A percentile compares a stretch with the other conserved stretches of the same genome.
Conservation (phyloP, 2,113 vertebrate species). For the Hydrolagus affinis region DNA sequence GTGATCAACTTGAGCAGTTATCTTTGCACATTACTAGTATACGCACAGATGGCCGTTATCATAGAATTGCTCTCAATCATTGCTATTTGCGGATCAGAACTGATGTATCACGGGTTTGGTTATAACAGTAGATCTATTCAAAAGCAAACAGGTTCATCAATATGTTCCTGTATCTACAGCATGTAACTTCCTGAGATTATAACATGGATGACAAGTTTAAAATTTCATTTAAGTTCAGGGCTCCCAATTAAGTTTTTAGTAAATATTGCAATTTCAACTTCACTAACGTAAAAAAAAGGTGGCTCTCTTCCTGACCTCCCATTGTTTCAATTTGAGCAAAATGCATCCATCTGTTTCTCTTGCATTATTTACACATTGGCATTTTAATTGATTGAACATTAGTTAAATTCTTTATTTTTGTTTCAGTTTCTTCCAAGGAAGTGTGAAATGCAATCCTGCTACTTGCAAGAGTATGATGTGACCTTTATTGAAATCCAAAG, state of each 20-base stretch:
- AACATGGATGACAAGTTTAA: background rate
- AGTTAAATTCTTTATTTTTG: background rate
- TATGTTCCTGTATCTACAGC: background rate
- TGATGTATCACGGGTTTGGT: background rate
- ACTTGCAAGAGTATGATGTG: too few species aligned
- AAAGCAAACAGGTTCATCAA: background rate
- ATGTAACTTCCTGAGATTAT: background rate
- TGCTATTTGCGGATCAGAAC: background rate
- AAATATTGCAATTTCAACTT: background rate
- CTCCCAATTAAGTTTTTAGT: background rate
- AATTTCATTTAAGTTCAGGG: background rate
- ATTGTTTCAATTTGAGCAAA: background rate
- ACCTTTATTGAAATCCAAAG: too few species aligned
- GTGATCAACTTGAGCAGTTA: background rate
- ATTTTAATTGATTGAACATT: background rate
- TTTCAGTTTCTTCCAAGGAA: background rate
- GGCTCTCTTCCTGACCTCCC: background rate
- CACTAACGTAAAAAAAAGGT: background rate
- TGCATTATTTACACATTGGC: constrained; percentile 1
- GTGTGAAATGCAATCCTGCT: background rate
- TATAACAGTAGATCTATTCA: background rate
- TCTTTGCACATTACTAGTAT: background rate
- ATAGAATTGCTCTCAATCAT: background rate
- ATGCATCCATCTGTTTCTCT: constrained; percentile 10
- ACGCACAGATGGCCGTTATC: too few species aligned